Evolutionary conservation across 2,888 invertebrate genomes (phyloP).

Genomic region (Metopia argyrocephala): DNA sequence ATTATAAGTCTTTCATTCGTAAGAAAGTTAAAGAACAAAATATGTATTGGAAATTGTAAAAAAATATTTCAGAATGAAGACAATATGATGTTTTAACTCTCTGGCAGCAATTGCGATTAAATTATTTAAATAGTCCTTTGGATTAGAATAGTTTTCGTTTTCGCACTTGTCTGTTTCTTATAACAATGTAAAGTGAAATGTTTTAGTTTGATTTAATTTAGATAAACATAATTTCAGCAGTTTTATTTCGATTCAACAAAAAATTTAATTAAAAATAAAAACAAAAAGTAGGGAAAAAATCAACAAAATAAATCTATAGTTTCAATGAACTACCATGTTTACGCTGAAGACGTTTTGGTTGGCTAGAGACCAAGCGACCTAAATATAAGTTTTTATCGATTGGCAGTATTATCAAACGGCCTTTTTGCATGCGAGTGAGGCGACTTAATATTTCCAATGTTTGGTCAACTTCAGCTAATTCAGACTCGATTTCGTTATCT

Average conservation of each 20-base stretch:
- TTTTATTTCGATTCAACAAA: background rate
- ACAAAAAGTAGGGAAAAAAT: no score
- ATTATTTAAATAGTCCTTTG: no score
- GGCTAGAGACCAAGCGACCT: slow-evolving; percentile 42
- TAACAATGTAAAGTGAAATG: background rate
- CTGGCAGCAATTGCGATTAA: no score
- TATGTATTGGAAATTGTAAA: no score
- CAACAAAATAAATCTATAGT: slow-evolving; percentile 44
- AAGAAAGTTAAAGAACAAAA: no score
- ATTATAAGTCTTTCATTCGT: no score
- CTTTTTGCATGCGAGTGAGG: slow-evolving; percentile 65
- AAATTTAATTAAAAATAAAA: no score
- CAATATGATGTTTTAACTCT: no score
- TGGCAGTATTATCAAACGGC: slow-evolving; percentile 73
- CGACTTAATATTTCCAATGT: slow-evolving; percentile 72
- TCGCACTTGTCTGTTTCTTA: no score
- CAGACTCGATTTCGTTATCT: slow-evolving; percentile 67
- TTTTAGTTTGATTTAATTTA: background rate
- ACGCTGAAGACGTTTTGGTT: slow-evolving; percentile 16
- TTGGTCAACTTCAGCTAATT: slow-evolving; percentile 58
- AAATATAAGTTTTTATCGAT: slow-evolving; percentile 41
- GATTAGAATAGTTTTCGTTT: no score
- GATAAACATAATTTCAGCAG: background rate
- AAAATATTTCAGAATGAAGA: no score
- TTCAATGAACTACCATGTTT: slow-evolving; percentile 36